phyloP scores from a whole-genome alignment of 2,888 invertebrate species.

The Rhamnusium bicolor region DNA sequence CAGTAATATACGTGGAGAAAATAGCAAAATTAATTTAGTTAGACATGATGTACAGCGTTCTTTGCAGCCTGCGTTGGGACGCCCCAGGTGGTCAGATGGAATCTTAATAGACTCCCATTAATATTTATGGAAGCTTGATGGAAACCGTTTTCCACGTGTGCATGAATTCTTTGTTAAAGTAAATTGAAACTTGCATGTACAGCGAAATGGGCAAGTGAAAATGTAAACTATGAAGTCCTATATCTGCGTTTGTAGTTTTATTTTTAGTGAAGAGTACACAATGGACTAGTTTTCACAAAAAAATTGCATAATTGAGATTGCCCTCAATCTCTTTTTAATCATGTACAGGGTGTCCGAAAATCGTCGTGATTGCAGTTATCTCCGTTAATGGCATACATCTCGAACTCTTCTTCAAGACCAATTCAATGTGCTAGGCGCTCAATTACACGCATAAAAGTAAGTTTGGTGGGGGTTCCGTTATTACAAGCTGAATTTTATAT shows the following conservation, averaged over 20 bases:
- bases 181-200: constrained; percentile 34
- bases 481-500: no score
- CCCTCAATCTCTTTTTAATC: no score
- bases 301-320: no score
- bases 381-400: no score
- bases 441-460: no score
- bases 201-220: constrained; percentile 11
- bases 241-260: not conserved
- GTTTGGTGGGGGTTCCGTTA: no score
- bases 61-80: constrained; percentile 46
- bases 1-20: constrained; percentile 13
- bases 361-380: no score
- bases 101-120: constrained; percentile 57
- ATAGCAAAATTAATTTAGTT: constrained; percentile 45
- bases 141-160: constrained; percentile 41
- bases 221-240: not conserved
- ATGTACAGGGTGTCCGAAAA: no score
- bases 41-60: constrained; percentile 47
- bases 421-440: no score
- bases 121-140: constrained; percentile 54
- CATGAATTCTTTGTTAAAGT: constrained; percentile 28
- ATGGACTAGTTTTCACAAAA: no score
- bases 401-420: no score
- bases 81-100: constrained; percentile 58
- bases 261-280: no score